Evolutionary conservation across 2,797 vertebrate species (phyloP), one percentile per base, ranked within the genome.

Genomic region (Euthynnus affinis): DNA sequence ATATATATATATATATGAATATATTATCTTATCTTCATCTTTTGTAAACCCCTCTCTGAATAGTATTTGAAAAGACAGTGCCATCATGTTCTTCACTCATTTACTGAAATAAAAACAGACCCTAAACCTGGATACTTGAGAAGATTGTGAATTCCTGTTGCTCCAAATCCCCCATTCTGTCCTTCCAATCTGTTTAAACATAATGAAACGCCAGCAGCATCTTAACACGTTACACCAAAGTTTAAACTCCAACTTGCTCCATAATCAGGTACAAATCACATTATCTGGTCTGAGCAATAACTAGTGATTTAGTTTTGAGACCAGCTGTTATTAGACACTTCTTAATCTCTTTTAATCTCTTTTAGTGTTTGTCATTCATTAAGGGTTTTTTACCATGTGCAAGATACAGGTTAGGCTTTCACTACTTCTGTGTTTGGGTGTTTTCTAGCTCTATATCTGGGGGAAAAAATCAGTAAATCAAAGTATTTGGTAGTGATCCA

Each of bases 261-360:
- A 10, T 79, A 72, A 82, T 78, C 42, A 51, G 79, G 18, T 65
- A 6, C 48, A 85, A 86, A 87, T 87, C 56, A 49, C 62, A 63
- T 61, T 71, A 34, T 59, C 65, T 64, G 59, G 61, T 65, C 80
- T 23, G 18, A 60, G 81, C 80, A 87, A 76, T 80, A 82, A 82
- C 56, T 12, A 5, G 27, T 59, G 81, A 89, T 86, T 44, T 52
- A 55, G 59, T 82, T 86, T 72, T 46, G 27, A 63, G 73, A 34
- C 59, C 61, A 32, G 66, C 57, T 52, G n/a, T 68, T 56, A 75
- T 74, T 64, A 27, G 55, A 40, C 57, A 2, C 4, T 55, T 55
- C 52, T 12, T 48, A 42, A 77, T 83, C 44, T 52, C 5, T 56
- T 72, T 67, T 57, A 17, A 61, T 23, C 23, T 13, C 40, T 48